Conservation (phyloP, 2,113 vertebrate species). For the Bufo bufo region DNA sequence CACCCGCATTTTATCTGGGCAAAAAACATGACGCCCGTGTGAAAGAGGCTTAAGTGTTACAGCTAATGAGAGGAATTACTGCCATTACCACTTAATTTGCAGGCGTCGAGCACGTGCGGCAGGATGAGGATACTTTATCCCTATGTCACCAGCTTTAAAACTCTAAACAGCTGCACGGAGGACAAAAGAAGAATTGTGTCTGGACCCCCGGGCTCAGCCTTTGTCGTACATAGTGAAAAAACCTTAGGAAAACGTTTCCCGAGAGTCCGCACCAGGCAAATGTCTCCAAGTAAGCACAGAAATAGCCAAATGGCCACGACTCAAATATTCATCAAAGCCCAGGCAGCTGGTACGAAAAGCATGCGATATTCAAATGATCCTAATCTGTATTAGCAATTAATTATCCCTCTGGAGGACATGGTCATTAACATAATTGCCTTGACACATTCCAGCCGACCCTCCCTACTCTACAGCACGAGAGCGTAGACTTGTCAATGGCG, state of each 20-base stretch:
- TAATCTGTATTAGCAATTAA: slow-evolving; percentile 33
- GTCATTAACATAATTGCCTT: slow-evolving; percentile 40
- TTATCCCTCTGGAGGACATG: slow-evolving; percentile 19
- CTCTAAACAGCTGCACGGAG: slow-evolving; percentile 47
- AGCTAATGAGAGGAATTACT: slow-evolving; percentile 12
- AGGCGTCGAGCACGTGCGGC: not conserved
- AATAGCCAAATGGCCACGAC: slow-evolving; percentile 34
- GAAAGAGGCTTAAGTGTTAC: no score
- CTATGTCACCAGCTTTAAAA: slow-evolving; percentile 26
- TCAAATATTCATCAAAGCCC: slow-evolving; percentile 34
- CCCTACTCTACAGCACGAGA: not conserved
- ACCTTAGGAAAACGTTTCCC: slow-evolving; percentile 10
- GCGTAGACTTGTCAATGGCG: not conserved
- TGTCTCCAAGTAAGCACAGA: slow-evolving; percentile 2
- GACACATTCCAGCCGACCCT: not conserved
- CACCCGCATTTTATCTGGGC: no score
- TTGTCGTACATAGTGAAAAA: not conserved
- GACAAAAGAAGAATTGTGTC: slow-evolving; percentile 50
- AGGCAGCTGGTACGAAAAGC: slow-evolving; percentile 16
- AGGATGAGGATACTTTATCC: slow-evolving; percentile 34
- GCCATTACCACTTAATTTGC: not conserved
- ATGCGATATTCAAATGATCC: slow-evolving; percentile 12
- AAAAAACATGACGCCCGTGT: no score
- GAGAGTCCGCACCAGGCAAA: not conserved
- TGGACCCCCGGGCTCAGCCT: not conserved